These are phyloP conservation scores for Lichenostomus cassidix DNA, from an alignment of 2,113 vertebrate species.

Conservation along the genomic window DNA sequence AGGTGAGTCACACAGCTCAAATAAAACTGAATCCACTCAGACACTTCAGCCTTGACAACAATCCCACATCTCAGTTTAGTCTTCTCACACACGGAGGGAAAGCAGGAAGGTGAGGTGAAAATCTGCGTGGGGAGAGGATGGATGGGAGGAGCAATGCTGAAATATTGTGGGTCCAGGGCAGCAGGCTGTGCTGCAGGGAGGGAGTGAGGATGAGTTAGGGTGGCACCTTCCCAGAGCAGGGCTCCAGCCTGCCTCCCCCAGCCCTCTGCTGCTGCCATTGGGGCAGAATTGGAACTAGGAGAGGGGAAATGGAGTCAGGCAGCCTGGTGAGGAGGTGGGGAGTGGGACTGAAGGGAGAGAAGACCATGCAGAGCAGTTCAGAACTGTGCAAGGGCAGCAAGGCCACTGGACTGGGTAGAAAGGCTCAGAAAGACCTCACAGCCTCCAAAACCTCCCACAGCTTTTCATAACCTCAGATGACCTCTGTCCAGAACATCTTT, in stretches of 20 bases:
- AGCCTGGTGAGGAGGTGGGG: background rate
- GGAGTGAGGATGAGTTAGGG: background rate
- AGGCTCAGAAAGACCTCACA: background rate
- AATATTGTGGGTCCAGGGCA: background rate
- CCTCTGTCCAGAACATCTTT: background rate
- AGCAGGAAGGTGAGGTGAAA: background rate
- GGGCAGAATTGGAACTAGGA: background rate
- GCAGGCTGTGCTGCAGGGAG: background rate
- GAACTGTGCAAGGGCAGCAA: background rate
- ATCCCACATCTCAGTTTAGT: background rate
- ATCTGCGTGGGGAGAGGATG: background rate
- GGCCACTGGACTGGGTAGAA: background rate
- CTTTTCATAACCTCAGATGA: background rate
- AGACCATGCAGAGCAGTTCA: background rate
- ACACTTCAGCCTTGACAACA: background rate
- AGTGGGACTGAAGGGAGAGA: background rate
- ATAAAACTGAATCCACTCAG: background rate
- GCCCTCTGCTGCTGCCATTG: background rate
- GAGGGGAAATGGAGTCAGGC: background rate
- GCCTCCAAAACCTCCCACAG: background rate
- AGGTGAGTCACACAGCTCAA: rapidly evolving
- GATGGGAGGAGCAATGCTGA: background rate
- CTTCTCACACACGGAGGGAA: background rate
- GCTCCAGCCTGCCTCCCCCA: background rate
- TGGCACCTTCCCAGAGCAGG: background rate